A percentile compares a stretch with the other conserved stretches of the same genome.
Evolutionary conservation across 1,140 invertebrate genomes (phyloP).

Genomic region (Conus ventricosus): DNA sequence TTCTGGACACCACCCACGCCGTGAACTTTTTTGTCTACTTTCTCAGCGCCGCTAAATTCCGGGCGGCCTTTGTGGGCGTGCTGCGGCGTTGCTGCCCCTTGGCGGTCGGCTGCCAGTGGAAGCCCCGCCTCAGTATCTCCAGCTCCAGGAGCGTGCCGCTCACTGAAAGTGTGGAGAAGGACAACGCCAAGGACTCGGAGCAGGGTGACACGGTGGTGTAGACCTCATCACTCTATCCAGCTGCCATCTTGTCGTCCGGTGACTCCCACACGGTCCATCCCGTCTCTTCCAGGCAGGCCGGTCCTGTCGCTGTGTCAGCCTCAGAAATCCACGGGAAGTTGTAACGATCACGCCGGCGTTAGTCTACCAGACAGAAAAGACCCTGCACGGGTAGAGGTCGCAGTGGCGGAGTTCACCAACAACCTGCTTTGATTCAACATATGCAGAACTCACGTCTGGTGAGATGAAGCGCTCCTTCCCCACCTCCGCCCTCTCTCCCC

Average conservation of each 20-base stretch:
- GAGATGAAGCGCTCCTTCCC: too few relatives aligned
- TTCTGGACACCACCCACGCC: slow-evolving; percentile 37
- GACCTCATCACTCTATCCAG: background rate
- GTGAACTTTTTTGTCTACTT: slow-evolving; percentile 49
- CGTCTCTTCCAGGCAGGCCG: too few relatives aligned
- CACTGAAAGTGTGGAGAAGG: background rate
- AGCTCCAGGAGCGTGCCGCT: background rate
- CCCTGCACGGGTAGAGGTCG: too few relatives aligned
- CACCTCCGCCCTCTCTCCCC: too few relatives aligned
- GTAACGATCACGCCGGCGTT: too few relatives aligned
- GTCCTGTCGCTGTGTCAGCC: too few relatives aligned
- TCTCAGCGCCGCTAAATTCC: slow-evolving; percentile 36
- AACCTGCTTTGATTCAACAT: too few relatives aligned
- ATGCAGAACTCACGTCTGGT: too few relatives aligned
- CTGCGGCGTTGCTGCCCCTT: background rate
- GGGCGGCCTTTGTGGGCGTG: background rate
- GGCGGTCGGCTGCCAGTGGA: background rate
- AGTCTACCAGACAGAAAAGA: too few relatives aligned
- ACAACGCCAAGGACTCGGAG: background rate
- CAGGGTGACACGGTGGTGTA: background rate
- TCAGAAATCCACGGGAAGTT: too few relatives aligned
- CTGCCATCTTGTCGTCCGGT: background rate
- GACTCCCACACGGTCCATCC: too few relatives aligned
- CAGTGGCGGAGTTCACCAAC: too few relatives aligned
- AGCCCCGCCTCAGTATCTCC: background rate